These are phyloP conservation scores for Torymus aiolomorphi DNA, from an alignment of 2,888 invertebrate species.

Conservation along the genomic window DNA sequence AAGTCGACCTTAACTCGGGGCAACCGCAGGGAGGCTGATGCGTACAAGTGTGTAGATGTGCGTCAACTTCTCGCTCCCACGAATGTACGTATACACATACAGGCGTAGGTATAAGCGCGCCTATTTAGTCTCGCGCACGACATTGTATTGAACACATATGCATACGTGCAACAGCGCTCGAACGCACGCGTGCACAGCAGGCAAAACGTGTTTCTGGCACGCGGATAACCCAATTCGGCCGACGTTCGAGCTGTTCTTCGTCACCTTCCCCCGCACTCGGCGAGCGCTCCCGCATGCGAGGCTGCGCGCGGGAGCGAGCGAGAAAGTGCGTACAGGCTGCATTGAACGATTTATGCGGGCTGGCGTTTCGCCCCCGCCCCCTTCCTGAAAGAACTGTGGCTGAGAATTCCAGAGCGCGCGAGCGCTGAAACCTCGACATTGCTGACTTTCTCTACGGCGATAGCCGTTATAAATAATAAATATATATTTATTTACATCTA, in stretches of 20 bases:
- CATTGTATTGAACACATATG: background rate
- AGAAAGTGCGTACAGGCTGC: background rate
- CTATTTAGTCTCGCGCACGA: no score
- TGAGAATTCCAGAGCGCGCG: background rate
- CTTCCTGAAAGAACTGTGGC: constrained; percentile 4
- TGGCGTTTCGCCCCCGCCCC: background rate
- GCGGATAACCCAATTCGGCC: constrained; percentile 67
- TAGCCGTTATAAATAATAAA: no score
- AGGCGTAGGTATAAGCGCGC: background rate
- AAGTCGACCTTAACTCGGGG: constrained; percentile 63
- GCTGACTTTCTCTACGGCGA: no score
- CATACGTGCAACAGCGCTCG: constrained; percentile 23
- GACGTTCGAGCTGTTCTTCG: constrained; percentile 55
- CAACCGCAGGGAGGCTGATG: constrained; percentile 50
- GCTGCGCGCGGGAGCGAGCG: background rate
- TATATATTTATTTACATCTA: no score
- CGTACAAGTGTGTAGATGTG: background rate
- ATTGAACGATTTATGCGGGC: constrained; percentile 38
- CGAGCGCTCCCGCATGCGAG: background rate
- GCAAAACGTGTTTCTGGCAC: constrained; percentile 63
- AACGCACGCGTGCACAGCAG: constrained; percentile 60
- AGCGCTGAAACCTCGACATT: background rate
- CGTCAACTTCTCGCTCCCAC: background rate
- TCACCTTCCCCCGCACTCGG: background rate
- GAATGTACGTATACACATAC: background rate